Evolutionary conservation across 2,797 vertebrate genomes (phyloP).

Genomic region (Clangula hyemalis): DNA sequence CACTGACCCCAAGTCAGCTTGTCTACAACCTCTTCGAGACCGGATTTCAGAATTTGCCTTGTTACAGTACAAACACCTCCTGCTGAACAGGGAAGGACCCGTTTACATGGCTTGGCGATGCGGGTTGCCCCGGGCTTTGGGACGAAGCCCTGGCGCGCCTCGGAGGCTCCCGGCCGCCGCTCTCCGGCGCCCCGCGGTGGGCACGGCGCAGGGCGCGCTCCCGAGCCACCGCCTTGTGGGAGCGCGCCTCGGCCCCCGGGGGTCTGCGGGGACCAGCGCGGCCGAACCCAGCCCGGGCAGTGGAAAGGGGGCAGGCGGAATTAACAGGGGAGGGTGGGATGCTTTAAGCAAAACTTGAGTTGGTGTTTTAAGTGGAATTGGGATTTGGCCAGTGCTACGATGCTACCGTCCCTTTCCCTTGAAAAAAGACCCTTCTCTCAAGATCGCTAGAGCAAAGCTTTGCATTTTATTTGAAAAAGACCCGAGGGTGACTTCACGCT

Average conservation of each 20-base stretch:
- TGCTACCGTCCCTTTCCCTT: not conserved
- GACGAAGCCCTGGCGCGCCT: not conserved
- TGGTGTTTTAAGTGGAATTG: not conserved
- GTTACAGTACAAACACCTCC: not conserved
- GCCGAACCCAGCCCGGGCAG: not conserved
- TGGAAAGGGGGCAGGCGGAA: fast-evolving
- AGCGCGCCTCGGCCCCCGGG: too few species aligned
- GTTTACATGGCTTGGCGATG: too few species aligned
- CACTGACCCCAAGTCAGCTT: not conserved
- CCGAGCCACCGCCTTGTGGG: too few species aligned
- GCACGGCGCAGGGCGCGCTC: not conserved
- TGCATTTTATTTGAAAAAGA: not conserved
- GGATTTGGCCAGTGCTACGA: not conserved
- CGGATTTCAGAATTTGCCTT: not conserved
- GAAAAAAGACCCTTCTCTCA: not conserved
- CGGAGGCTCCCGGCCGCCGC: too few species aligned
- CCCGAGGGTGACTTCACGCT: fast-evolving
- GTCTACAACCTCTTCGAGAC: not conserved
- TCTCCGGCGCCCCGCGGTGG: not conserved
- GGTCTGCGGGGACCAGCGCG: fast-evolving
- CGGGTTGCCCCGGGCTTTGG: too few species aligned
- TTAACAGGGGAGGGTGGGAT: not conserved
- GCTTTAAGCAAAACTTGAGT: not conserved
- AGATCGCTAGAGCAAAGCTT: not conserved
- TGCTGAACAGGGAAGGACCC: not conserved